Conservation (phyloP, 2,797 vertebrate species). For the Aselliscus stoliczkanus region DNA sequence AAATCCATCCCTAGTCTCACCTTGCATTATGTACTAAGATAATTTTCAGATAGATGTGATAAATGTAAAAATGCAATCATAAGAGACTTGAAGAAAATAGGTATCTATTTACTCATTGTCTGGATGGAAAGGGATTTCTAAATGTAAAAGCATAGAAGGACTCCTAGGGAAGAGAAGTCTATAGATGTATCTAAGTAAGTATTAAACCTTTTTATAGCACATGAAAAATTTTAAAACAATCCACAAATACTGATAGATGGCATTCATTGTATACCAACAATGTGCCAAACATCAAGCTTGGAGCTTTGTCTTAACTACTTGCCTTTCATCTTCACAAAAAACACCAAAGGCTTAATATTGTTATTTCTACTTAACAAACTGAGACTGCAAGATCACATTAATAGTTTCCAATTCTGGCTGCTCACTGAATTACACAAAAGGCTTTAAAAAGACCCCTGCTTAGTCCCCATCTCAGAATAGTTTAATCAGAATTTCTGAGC, state of each 20-base stretch:
- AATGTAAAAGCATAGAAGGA: background rate
- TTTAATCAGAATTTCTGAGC: background rate
- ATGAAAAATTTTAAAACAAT: slow-evolving; percentile 22
- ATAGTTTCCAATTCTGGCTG: background rate
- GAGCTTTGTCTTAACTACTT: slow-evolving; percentile 11
- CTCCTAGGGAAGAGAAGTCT: background rate
- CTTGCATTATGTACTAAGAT: background rate
- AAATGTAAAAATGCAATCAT: background rate
- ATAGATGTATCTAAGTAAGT: background rate
- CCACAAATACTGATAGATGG: background rate
- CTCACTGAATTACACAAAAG: background rate
- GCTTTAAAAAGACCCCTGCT: background rate
- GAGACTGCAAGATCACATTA: background rate
- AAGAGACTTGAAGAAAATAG: slow-evolving; percentile 26
- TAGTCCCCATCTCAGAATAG: background rate
- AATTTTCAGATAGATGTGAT: slow-evolving; percentile 27
- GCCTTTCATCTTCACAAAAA: slow-evolving; percentile 18
- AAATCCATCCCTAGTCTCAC: background rate
- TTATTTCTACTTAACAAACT: background rate
- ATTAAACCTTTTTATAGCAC: background rate
- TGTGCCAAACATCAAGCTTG: background rate
- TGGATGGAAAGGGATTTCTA: background rate
- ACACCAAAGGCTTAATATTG: background rate
- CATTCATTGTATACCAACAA: background rate
- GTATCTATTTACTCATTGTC: slow-evolving; percentile 26